A percentile compares a stretch with the other conserved stretches of the same genome.
Conservation (phyloP, 1,140 invertebrate species). For the Ceratina calcarata region DNA sequence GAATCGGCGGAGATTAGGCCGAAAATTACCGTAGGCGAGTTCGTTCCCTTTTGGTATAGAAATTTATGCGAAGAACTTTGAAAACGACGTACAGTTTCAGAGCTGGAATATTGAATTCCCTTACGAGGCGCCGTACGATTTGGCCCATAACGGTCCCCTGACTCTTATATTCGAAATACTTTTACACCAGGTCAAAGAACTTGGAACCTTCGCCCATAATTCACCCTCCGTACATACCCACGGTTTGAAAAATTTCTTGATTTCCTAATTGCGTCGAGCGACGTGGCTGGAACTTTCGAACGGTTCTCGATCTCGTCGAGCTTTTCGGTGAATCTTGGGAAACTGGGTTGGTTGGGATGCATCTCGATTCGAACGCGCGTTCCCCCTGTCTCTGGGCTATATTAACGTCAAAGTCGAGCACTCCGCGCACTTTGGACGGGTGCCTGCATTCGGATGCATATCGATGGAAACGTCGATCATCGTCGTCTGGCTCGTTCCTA, state of each 20-base stretch:
- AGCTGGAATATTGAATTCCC: slow-evolving; percentile 59
- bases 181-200: not conserved
- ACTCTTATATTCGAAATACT: slow-evolving; percentile 14
- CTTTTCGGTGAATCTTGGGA: slow-evolving; percentile 16
- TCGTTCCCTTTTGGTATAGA: not conserved
- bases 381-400: slow-evolving; percentile 25
- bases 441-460: slow-evolving; percentile 48
- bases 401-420: slow-evolving; percentile 48
- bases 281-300: slow-evolving; percentile 45
- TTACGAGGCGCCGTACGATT: slow-evolving; percentile 32
- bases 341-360: slow-evolving; percentile 36
- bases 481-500: slow-evolving; percentile 9
- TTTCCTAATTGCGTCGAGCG: not conserved
- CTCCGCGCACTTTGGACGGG: slow-evolving; percentile 34
- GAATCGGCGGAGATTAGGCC: not conserved
- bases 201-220: too few relatives aligned
- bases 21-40: not conserved
- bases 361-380: slow-evolving; percentile 21
- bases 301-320: not conserved
- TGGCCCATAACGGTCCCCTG: slow-evolving; percentile 15
- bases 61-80: slow-evolving; percentile 56
- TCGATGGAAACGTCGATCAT: slow-evolving; percentile 57
- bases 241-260: too few relatives aligned
- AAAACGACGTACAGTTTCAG: slow-evolving; percentile 45
- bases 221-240: too few relatives aligned